Evolutionary conservation across 2,888 invertebrate genomes (phyloP).

Genomic region (Cephalotes varians): DNA sequence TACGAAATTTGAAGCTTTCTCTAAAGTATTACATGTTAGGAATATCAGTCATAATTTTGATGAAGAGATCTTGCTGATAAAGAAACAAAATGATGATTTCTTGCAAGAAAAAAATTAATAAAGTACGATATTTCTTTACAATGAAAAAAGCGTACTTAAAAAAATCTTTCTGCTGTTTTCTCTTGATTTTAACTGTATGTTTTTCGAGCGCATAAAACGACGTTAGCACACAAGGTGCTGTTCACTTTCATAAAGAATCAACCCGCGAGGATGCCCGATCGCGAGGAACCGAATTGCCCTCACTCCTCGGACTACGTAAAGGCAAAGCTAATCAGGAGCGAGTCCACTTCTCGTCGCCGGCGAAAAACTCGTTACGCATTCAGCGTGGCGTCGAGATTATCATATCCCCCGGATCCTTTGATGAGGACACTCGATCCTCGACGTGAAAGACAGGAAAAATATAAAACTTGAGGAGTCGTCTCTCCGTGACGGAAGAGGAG

Average conservation of each 20-base stretch:
- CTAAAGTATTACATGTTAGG: not conserved
- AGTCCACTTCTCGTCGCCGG: conserved; percentile 69
- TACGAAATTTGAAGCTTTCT: not conserved
- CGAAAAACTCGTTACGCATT: conserved; percentile 82
- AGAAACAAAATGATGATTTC: not conserved
- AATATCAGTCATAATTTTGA: not conserved
- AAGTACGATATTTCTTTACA: not conserved
- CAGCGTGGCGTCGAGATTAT: conserved; percentile 83
- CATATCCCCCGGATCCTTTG: conserved; percentile 84
- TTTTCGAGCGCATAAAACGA: not conserved
- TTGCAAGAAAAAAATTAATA: not conserved
- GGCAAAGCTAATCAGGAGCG: conserved; percentile 78
- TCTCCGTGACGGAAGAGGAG: conserved; percentile 51
- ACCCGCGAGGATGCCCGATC: conserved; percentile 12
- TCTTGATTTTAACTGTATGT: not conserved
- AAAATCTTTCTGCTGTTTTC: not conserved
- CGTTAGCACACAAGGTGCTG: not conserved
- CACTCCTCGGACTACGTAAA: conserved; percentile 59
- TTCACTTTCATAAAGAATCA: not conserved
- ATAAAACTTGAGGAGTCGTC: conserved; percentile 80
- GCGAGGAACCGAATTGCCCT: conserved; percentile 10
- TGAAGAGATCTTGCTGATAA: not conserved
- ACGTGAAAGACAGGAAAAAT: conserved; percentile 72
- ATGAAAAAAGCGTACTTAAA: not conserved
- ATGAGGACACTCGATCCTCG: conserved; percentile 74